These are phyloP conservation scores for Kryptolebias marmoratus DNA, from an alignment of 2,113 vertebrate genomes.

Conservation along the genomic window DNA sequence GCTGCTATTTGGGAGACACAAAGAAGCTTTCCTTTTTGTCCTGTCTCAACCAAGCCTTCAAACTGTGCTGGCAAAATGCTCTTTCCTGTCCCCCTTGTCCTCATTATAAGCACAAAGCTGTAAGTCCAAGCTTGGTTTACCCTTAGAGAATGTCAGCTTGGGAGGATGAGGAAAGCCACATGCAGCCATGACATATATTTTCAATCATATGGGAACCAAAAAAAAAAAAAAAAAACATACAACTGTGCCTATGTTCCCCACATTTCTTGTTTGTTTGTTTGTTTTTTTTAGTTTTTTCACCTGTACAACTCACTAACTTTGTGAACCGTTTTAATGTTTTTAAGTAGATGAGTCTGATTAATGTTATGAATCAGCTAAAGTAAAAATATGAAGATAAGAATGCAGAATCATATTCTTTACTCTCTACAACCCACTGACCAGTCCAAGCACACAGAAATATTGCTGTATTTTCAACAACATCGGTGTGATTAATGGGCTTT, in stretches of 20 bases:
- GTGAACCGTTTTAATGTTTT: background rate
- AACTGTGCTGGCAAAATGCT: slow-evolving; percentile 59
- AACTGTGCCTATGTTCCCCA: slow-evolving; percentile 24
- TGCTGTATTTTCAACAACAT: slow-evolving; percentile 45
- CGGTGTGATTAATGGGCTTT: slow-evolving; percentile 76
- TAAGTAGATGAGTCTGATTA: background rate
- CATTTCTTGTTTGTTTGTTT: background rate
- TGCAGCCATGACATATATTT: slow-evolving; percentile 55
- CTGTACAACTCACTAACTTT: background rate
- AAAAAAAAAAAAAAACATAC: slow-evolving; percentile 14
- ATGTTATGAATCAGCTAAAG: slow-evolving; percentile 41
- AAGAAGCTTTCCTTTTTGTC: slow-evolving; percentile 57
- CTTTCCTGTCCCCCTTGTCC: slow-evolving; percentile 67
- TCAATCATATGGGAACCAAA: slow-evolving; percentile 40
- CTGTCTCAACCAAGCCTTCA: slow-evolving; percentile 49
- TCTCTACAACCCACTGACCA: slow-evolving; percentile 23
- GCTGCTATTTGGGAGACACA: slow-evolving; percentile 45
- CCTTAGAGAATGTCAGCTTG: slow-evolving; percentile 38
- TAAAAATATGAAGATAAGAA: slow-evolving; percentile 24
- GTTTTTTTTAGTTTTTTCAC: background rate
- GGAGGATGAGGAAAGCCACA: slow-evolving; percentile 49
- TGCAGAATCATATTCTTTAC: slow-evolving; percentile 3
- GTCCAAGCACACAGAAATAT: slow-evolving; percentile 18
- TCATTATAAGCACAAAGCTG: slow-evolving; percentile 66
- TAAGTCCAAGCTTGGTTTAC: slow-evolving; percentile 61